A percentile compares a stretch with the other conserved stretches of the same genome.
phyloP scores from a whole-genome alignment of 2,113 vertebrate species.

The Stigmatopora nigra region DNA sequence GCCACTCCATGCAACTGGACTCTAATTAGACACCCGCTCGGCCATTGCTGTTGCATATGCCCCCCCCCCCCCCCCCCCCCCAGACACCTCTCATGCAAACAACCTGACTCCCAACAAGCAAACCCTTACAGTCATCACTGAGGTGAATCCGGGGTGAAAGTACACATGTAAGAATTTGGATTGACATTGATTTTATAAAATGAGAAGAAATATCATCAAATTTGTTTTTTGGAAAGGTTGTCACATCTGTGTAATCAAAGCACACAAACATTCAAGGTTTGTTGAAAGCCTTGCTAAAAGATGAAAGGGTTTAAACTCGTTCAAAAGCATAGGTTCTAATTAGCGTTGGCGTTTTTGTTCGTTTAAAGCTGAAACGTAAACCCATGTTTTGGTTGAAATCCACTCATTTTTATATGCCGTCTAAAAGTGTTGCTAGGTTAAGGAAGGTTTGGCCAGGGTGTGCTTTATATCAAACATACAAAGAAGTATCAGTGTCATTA shows the following conservation, averaged over 20 bases:
- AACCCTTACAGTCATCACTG: conserved; percentile 16
- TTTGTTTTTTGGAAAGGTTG: neutral
- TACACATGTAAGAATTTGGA: neutral
- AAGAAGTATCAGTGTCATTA: neutral
- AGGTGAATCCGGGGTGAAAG: conserved; percentile 9
- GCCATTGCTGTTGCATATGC: conserved; percentile 21
- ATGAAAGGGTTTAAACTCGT: conserved; percentile 11
- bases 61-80: neutral
- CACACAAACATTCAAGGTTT: conserved; percentile 8
- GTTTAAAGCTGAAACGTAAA: neutral
- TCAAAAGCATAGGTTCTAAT: conserved; percentile 14
- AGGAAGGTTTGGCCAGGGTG: neutral
- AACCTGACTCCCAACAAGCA: conserved; percentile 25
- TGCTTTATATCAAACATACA: neutral
- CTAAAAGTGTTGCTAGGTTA: neutral
- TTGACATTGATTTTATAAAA: conserved; percentile 14
- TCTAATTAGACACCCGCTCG: conserved; percentile 40
- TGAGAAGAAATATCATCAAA: conserved; percentile 18
- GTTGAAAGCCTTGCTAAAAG: conserved; percentile 17
- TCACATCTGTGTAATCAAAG: neutral
- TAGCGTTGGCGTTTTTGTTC: conserved; percentile 1
- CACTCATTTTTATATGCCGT: neutral
- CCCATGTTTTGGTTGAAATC: conserved; percentile 1
- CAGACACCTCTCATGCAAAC: conserved; percentile 5
- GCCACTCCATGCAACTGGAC: conserved; percentile 44